Evolutionary conservation across 2,888 invertebrate species (phyloP), one percentile per base, ranked within the genome.

Genomic region (Polymixis lichenea): DNA sequence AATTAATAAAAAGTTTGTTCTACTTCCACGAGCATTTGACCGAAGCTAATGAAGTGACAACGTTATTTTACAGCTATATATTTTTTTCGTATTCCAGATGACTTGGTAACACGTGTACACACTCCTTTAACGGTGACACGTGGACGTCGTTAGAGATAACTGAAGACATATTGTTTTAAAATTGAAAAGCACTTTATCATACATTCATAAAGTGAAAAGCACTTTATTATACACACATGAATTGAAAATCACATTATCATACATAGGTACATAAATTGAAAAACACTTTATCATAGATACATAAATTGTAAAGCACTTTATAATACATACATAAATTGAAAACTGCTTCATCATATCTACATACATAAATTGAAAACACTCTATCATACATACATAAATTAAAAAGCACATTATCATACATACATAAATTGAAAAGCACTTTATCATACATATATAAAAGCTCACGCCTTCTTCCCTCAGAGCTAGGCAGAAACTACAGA

Each of bases 41-140:
- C 46, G 65, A 65, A 78, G 25, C n/a, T 67, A 78, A 56, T 72
- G 15, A 78, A 78, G 61, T 66, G 56, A 32, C 28, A 79, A 79
- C 1, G n/a, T 72, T 51, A 43, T 38, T 70, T 69, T 22, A 38
- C n/a, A n/a, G 46, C 46, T 66, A 38, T 3, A 25, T 17, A 28
- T 67, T 55, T 7, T 55, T 62, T 55, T 46, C 32, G 13, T 49
- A 15, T 66, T 65, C 6, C 28, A n/a, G 72, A 51, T 22, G 66
- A 51, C n/a, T 61, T 55, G n/a, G 19, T n/a, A 1, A 6, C 32
- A 8, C n/a, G 49, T 61, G 65, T 38, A n/a, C 3, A 66, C 2
- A 22, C 7, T 19, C n/a, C 15, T 62, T 77, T 77, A 62, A 11
- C 28, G 22, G 22, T 25, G 55, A 65, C 46, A 64, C 49, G 49